Evolutionary conservation across 2,888 invertebrate genomes (phyloP), one percentile per base, ranked within the genome.

Genomic region (Acleris sparsana): DNA sequence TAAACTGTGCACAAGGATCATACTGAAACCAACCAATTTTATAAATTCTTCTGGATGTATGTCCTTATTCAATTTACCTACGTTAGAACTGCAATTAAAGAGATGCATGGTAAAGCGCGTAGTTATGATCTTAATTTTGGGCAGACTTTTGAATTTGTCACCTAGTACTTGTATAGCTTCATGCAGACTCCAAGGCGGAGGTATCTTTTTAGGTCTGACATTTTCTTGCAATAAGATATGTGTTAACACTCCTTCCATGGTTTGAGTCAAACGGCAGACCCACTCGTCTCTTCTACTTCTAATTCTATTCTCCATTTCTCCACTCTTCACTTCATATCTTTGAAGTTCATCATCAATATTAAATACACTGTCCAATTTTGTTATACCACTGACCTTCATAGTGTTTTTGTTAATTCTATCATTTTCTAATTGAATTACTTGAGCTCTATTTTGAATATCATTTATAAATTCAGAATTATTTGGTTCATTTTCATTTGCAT

Each of bases 221-320:
- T 58, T 59, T 57, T 48, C 68, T 52, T 72, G 73, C 72, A 87
- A 69, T 44, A 87, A 70, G n/a, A 86, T n/a, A 22, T 74, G 67
- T 7, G 72, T 60, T 3, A 89, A 61, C 0, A 72, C 67, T 13
- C 84, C 79, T 61, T 89, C 89, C 79, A 89, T 80, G 2, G 83
- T 79, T 66, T 89, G 89, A 1, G 67, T 74, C 20, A 78, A 85
- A n/a, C 68, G 70, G 63, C 87, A 88, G 0, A 80, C 57, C 71
- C 75, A 84, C 69, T 89, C 89, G 0, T 84, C 83, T 3, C 79
- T 74, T 55, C 83, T 77, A 0, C 55, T 59, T 29, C 43, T 71
- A 3, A 88, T 67, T 57, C 73, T 80, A 1, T 73, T 18, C 11
- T 75, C 73, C 63, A 79, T 73, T 2, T 52, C 33, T 43, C 70